These are phyloP conservation scores for Candoia aspera DNA, from an alignment of 2,113 vertebrate genomes.

Conservation along the genomic window DNA sequence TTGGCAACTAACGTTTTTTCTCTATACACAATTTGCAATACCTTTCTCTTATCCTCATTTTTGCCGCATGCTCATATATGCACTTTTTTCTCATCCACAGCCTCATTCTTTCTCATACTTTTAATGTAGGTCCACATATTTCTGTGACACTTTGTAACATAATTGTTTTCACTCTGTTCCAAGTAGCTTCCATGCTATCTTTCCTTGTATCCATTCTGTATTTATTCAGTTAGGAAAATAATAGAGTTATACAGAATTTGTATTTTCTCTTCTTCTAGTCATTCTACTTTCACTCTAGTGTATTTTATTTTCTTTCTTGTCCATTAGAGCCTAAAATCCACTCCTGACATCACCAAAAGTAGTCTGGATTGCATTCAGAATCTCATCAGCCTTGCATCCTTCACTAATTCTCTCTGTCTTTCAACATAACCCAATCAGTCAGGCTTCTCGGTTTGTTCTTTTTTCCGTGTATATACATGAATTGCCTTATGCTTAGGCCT, in stretches of 20 bases:
- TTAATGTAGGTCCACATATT: background rate
- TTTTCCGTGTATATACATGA: background rate
- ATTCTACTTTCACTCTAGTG: background rate
- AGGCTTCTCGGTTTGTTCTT: background rate
- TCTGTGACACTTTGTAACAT: background rate
- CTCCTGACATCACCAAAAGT: background rate
- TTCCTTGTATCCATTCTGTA: background rate
- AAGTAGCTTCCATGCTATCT: background rate
- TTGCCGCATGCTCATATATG: background rate
- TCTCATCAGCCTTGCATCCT: background rate
- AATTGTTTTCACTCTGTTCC: background rate
- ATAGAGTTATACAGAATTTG: background rate
- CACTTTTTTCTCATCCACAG: background rate
- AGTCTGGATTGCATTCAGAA: background rate
- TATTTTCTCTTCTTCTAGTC: background rate
- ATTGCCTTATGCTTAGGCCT: background rate
- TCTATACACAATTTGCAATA: background rate
- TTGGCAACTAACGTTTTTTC: background rate
- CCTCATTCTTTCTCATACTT: background rate
- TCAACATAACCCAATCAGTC: background rate
- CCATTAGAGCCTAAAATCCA: background rate
- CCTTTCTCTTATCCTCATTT: background rate
- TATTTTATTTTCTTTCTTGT: background rate
- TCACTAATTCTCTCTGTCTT: background rate
- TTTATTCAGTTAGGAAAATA: background rate